These are phyloP conservation scores for Channa striata DNA, from an alignment of 2,797 vertebrate genomes.

Conservation along the genomic window DNA sequence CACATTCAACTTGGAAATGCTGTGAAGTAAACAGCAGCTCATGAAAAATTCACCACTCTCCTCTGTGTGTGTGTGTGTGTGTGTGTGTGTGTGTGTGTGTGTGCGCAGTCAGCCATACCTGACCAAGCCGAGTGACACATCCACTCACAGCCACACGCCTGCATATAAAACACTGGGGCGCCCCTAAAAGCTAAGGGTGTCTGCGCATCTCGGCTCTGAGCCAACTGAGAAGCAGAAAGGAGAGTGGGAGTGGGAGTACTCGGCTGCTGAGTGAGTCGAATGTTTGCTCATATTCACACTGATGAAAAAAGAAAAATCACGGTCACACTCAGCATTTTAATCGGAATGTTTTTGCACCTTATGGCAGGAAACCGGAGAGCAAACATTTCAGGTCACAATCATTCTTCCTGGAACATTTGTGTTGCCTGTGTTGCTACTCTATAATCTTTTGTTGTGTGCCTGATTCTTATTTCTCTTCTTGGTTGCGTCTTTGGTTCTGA, in stretches of 20 bases:
- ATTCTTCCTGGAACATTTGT: slow-evolving; percentile 11
- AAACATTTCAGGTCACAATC: slow-evolving; percentile 25
- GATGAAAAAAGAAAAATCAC: slow-evolving; percentile 10
- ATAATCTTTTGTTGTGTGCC: not conserved
- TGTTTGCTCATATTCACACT: slow-evolving; percentile 47
- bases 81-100: slow-evolving; percentile 27
- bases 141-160: slow-evolving; percentile 26
- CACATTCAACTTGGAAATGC: slow-evolving; percentile 63
- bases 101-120: slow-evolving; percentile 42
- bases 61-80: slow-evolving; percentile 2
- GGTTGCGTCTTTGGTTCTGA: not conserved
- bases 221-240: slow-evolving; percentile 33
- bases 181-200: slow-evolving; percentile 52
- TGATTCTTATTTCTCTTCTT: not conserved
- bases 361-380: slow-evolving; percentile 21
- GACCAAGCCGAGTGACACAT: slow-evolving; percentile 33
- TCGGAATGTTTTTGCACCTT: slow-evolving; percentile 36
- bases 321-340: slow-evolving; percentile 35
- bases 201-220: slow-evolving; percentile 40
- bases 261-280: slow-evolving; percentile 63
- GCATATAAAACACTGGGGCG: slow-evolving; percentile 42
- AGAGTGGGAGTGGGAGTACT: slow-evolving; percentile 42
- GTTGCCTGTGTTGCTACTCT: slow-evolving; percentile 4
- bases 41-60: slow-evolving; percentile 78
- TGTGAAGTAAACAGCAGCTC: slow-evolving; percentile 77